phyloP scores from a whole-genome alignment of 2,888 invertebrate species.

The Pachydiplax longipennis region DNA sequence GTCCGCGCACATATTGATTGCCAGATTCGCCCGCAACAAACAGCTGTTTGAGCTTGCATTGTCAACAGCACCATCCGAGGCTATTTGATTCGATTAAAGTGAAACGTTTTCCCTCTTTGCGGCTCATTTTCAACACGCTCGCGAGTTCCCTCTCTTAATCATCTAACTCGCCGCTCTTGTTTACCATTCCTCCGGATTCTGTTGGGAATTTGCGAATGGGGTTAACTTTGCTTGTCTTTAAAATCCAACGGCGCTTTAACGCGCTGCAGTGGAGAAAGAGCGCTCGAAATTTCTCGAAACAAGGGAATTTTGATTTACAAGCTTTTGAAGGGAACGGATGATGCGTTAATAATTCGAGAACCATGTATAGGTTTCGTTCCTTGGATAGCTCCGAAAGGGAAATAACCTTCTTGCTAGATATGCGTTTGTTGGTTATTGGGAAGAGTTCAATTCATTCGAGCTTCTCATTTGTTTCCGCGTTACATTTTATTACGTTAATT shows the following conservation, averaged over 20 bases:
- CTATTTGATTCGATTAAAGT: conserved; percentile 41
- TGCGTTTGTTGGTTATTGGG: no score
- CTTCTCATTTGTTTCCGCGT: no score
- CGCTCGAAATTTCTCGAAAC: no score
- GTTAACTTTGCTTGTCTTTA: neutral
- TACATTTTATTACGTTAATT: no score
- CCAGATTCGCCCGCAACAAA: conserved; percentile 5
- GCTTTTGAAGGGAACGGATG: no score
- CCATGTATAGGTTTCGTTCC: no score
- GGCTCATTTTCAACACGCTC: conserved; percentile 25
- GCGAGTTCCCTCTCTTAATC: conserved; percentile 1
- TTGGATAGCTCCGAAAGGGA: no score
- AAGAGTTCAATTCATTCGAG: no score
- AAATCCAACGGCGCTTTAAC: neutral
- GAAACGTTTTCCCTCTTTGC: conserved; percentile 38
- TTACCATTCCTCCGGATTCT: neutral
- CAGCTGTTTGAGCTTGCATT: conserved; percentile 27
- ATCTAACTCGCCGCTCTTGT: conserved; percentile 10
- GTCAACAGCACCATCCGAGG: conserved; percentile 30
- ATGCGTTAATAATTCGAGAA: no score
- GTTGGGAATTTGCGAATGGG: neutral
- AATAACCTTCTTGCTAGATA: no score
- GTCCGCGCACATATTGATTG: neutral
- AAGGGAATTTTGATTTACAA: no score
- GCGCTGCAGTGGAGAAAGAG: neutral